A percentile compares a stretch with the other conserved stretches of the same genome.
Conservation (phyloP, 2,113 vertebrate species). For the Antennarius striatus region DNA sequence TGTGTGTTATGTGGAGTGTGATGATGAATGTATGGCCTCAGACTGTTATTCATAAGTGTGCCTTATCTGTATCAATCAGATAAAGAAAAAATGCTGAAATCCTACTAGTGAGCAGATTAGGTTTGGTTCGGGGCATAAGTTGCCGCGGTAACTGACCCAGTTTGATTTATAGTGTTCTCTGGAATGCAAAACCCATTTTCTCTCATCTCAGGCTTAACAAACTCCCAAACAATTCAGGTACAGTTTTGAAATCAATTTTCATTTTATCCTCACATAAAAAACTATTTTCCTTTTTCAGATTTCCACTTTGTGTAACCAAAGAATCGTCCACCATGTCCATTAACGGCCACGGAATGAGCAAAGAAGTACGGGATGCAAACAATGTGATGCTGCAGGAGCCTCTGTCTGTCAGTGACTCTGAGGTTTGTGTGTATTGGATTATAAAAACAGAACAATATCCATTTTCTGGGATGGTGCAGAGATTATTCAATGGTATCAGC, state of each 20-base stretch:
- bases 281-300: slow-evolving; percentile 11
- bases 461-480: not conserved
- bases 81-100: no score
- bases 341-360: slow-evolving; percentile 43
- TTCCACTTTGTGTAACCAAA: slow-evolving; percentile 6
- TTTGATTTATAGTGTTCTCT: no score
- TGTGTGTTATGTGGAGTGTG: no score
- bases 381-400: slow-evolving; percentile 89
- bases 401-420: slow-evolving; percentile 81
- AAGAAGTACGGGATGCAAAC: slow-evolving; percentile 85
- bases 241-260: not conserved
- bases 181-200: no score
- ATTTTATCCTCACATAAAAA: not conserved
- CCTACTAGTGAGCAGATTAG: no score
- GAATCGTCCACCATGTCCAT: slow-evolving; percentile 53
- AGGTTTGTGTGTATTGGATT: slow-evolving; percentile 81
- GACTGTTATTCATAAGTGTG: no score
- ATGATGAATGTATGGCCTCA: no score
- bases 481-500: not conserved
- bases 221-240: not conserved
- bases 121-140: no score
- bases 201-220: no score
- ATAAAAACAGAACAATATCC: not conserved
- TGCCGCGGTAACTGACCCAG: no score
- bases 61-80: no score